Percentiles rank a stretch among this genome's conserved stretches.
Conservation (phyloP, 2,888 invertebrate genomes). For the Taenaris catops region DNA sequence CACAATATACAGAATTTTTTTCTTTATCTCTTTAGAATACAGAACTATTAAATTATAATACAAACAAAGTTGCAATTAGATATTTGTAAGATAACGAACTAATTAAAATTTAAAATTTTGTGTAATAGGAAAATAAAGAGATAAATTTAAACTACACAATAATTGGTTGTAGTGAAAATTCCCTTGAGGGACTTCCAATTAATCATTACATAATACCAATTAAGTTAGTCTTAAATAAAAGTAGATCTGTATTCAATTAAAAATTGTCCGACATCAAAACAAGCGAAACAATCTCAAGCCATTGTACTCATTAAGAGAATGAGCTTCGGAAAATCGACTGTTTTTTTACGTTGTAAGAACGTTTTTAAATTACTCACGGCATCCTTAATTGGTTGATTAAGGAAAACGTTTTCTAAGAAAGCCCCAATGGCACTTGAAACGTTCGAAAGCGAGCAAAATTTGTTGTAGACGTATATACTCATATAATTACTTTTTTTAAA, state of each 20-base stretch:
- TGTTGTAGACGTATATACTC: too few species aligned
- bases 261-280: slow-evolving; percentile 15
- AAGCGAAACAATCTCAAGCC: slow-evolving; percentile 20
- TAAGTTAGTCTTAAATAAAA: slow-evolving; percentile 1
- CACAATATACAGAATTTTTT: too few species aligned
- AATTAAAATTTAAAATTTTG: too few species aligned
- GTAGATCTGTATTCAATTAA: slow-evolving; percentile 14
- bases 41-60: too few species aligned
- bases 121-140: too few species aligned
- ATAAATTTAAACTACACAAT: too few species aligned
- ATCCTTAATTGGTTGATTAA: slow-evolving; percentile 24
- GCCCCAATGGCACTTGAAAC: slow-evolving; percentile 7
- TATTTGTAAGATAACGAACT: too few species aligned
- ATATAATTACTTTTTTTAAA: too few species aligned
- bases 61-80: too few species aligned
- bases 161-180: too few species aligned
- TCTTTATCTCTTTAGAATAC: too few species aligned
- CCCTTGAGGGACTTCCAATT: slow-evolving; percentile 1
- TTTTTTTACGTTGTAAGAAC: slow-evolving; percentile 19
- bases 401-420: slow-evolving; percentile 19
- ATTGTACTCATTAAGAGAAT: slow-evolving; percentile 28
- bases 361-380: slow-evolving; percentile 22
- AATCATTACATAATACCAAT: slow-evolving; percentile 2
- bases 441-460: not conserved
- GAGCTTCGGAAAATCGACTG: slow-evolving; percentile 18